These are phyloP conservation scores for Junonia oenone DNA, from an alignment of 2,888 invertebrate species.

Conservation along the genomic window DNA sequence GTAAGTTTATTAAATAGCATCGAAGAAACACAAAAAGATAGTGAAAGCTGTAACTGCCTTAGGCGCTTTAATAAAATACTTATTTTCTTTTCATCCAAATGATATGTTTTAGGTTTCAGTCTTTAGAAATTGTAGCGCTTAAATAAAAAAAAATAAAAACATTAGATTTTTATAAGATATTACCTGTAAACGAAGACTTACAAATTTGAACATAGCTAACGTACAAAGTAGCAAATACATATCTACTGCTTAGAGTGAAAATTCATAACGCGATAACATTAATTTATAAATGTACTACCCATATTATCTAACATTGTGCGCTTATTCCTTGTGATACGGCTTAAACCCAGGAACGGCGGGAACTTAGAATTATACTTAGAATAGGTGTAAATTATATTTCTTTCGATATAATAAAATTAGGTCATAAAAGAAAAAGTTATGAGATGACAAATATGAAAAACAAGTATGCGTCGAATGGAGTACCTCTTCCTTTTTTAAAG, in stretches of 20 bases:
- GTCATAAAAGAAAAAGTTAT: neutral
- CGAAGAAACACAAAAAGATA: constrained; percentile 7
- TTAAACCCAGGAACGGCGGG: neutral
- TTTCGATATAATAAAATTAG: neutral
- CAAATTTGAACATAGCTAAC: neutral
- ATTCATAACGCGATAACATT: neutral
- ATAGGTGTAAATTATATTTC: no score
- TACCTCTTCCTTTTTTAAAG: no score
- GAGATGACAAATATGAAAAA: neutral
- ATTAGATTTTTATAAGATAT: neutral
- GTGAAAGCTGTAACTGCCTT: constrained; percentile 13
- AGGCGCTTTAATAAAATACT: constrained; percentile 18
- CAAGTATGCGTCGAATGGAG: no score
- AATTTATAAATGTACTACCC: neutral
- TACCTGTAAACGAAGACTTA: neutral
- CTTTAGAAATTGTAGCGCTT: constrained; percentile 50
- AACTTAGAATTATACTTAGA: no score
- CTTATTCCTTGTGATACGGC: neutral
- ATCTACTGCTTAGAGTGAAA: neutral
- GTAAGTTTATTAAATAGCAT: constrained; percentile 12
- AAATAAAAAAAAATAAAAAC: constrained; percentile 7
- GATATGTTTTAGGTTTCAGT: constrained; percentile 63
- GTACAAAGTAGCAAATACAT: neutral
- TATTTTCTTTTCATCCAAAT: constrained; percentile 45
- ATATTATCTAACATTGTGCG: neutral